Evolutionary conservation across 2,113 vertebrate species (phyloP).

Genomic region (Pelodiscus sinensis): DNA sequence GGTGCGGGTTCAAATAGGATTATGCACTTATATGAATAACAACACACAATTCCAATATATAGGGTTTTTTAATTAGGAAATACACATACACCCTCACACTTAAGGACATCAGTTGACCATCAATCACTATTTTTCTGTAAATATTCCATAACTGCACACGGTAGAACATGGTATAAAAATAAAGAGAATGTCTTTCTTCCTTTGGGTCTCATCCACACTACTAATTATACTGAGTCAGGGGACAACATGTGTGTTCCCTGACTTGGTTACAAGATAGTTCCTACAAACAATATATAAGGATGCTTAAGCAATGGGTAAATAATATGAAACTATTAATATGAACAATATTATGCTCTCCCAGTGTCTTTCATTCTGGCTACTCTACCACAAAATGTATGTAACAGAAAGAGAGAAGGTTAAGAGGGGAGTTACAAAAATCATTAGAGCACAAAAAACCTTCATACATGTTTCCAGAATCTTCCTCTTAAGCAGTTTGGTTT

Average conservation of each 20-base stretch:
- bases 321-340: not conserved
- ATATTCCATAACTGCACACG: not conserved
- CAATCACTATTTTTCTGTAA: not conserved
- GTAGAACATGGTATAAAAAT: constrained; percentile 9
- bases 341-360: not conserved
- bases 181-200: not conserved
- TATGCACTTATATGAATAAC: not conserved
- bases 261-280: constrained; percentile 14
- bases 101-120: not conserved
- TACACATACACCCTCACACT: not conserved
- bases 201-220: not conserved
- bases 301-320: not conserved
- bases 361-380: not conserved
- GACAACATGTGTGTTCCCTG: not conserved
- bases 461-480: not conserved
- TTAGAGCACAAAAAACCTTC: not conserved
- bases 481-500: not conserved
- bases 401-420: not conserved
- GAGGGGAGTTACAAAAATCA: not conserved
- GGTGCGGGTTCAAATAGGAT: not conserved
- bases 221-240: not conserved
- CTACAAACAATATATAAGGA: not conserved
- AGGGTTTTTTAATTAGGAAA: not conserved
- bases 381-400: not conserved
- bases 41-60: not conserved